Evolutionary conservation across 1,140 invertebrate genomes (phyloP), one percentile per base, ranked within the genome.

Genomic region (Trichonephila inaurata): DNA sequence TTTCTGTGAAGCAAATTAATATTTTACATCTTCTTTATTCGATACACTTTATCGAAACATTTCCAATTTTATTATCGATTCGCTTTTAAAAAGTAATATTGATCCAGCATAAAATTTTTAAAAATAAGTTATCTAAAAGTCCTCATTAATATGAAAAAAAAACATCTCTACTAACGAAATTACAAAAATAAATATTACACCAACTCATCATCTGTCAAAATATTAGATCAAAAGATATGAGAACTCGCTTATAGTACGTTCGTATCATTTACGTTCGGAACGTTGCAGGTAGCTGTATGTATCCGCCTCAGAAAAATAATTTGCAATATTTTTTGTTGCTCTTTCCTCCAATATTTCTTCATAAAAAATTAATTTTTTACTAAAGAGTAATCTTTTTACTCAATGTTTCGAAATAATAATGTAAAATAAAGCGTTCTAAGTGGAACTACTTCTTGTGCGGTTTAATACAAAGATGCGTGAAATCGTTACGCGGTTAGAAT

Each of bases 391-490:
- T 18, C 12, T 33, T 33, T 87, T 62, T 62, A 51, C 16, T 44
- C 33, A 21, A 21, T n/a, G 69, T 14, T 58, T 89, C 44, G 5
- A 19, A 58, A 19, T 24, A 64, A 33, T 28, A 64, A 18, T 60
- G 0, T 87, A 44, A 87, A 87, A 87, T 18, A 40, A 40, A 8
- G 19, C 61, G 19, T 6, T 87, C 24, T 28, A 19, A 19, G 28
- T 8, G 61, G 87, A 51, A 89, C 87, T 89, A 89, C 44, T 64
- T 89, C 61, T 69, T 72, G 19, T 89, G 87, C 87, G 87, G 87
- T 72, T 40, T 89, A 40, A 69, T 64, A 89, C 87, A 89, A 33
- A 60, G 82, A 83, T 28, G 51, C 44, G 60, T 64, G 85, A 87
- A 87, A 33, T 87, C n/a, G 85, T 87, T 87, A 87, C 18, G 85